phyloP scores from a whole-genome alignment of 1,140 invertebrate species.

The Anadara kagoshimensis region DNA sequence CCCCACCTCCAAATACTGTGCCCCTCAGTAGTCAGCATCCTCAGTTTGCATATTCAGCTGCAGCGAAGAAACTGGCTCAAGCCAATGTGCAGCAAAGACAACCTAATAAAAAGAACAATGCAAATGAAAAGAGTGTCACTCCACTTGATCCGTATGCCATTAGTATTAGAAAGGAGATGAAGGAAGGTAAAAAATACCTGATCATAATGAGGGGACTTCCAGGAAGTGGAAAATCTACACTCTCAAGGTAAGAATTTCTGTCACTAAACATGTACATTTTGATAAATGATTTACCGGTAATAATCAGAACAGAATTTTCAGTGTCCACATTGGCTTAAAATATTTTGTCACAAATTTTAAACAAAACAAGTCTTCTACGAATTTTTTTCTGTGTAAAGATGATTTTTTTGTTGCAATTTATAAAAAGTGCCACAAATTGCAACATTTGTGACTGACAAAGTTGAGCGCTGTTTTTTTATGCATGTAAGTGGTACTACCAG shows the following conservation, averaged over 20 bases:
- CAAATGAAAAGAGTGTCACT: background rate
- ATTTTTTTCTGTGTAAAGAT: too few species aligned
- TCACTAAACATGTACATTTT: too few species aligned
- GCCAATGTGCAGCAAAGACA: background rate
- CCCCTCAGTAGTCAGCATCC: background rate
- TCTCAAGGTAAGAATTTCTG: conserved; percentile 79
- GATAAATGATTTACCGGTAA: too few species aligned
- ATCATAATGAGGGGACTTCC: conserved; percentile 86
- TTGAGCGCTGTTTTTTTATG: too few species aligned
- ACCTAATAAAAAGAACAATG: background rate
- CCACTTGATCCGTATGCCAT: background rate
- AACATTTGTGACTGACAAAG: too few species aligned
- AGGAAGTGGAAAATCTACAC: conserved; percentile 86
- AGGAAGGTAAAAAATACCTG: conserved; percentile 73
- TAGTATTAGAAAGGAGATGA: conserved; percentile 29
- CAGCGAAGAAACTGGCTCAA: background rate
- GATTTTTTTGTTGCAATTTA: too few species aligned
- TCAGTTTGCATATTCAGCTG: background rate
- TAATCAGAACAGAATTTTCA: too few species aligned
- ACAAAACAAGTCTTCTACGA: too few species aligned
- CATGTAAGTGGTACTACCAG: too few species aligned
- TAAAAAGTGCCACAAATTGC: too few species aligned
- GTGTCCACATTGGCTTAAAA: too few species aligned
- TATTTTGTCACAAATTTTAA: too few species aligned
- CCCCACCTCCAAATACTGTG: background rate